Evolutionary conservation across 2,113 vertebrate species (phyloP), one percentile per base, ranked within the genome.

Genomic region (Manacus vitellinus): DNA sequence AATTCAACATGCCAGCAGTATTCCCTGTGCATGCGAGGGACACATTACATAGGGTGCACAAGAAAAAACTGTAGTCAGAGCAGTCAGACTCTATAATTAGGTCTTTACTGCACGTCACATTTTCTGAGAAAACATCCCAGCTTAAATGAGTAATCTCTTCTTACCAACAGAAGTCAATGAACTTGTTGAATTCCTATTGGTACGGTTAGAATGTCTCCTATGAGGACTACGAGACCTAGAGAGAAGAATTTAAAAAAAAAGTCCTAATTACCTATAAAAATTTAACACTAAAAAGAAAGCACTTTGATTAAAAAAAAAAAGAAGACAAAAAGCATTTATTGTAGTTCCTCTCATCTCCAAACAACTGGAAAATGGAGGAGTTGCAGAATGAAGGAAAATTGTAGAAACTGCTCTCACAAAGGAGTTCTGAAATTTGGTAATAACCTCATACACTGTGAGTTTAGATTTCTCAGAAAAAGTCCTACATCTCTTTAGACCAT

Each of bases 81-180:
- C 3, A 83, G 22, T 75, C 82, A 94, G 54, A 47, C 20, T 72
- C 24, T 15, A 6, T 39, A 14, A 18, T 14, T 14, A 65, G n/a
- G 46, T 31, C 31, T 56, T 46, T 21, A 56, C 7, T 86, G 59
- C 19, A 70, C 4, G 1, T 31, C 54, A 35, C 12, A 22, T 55
- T 81, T 91, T 70, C 65, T 68, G 22, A 41, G 47, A 39, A 71
- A 19, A 74, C 15, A 63, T 28, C 14, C 33, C 12, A 37, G 21
- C 11, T 91, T 78, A 61, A 73, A 81, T 43, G 20, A 86, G 72
- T 30, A 59, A 82, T 23, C 41, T 44, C 31, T 85, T 66, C 98
- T 97, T 98, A 99, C 99, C 99, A 27, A 99, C 98, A 97, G 99
- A 99, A 66, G 99, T 99, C 97, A 99, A 97, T 6, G 98, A 98